These are phyloP conservation scores for Watsonalla cultraria DNA, from an alignment of 2,888 invertebrate species.

Conservation along the genomic window DNA sequence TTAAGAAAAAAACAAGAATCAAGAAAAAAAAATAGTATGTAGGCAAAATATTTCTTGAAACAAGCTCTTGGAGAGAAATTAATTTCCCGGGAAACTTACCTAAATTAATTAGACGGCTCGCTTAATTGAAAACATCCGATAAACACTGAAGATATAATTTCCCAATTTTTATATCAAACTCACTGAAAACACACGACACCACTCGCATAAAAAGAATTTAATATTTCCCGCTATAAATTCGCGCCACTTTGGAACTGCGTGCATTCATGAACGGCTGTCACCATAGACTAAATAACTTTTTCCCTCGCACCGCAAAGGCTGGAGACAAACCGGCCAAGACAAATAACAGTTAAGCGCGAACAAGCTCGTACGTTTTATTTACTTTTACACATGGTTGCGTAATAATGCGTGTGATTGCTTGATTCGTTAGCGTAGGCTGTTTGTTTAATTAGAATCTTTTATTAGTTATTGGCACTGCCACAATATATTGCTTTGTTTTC, in stretches of 20 bases:
- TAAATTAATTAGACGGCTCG: not conserved
- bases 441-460: conserved; percentile 20
- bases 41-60: no score
- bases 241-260: conserved; percentile 15
- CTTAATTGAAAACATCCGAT: not conserved
- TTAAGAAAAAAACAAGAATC: no score
- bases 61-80: not conserved
- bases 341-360: conserved; percentile 33
- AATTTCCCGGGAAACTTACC: not conserved
- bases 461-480: conserved; percentile 7
- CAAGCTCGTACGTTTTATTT: conserved; percentile 31
- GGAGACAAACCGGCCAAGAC: conserved; percentile 24
- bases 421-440: conserved; percentile 31
- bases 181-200: not conserved
- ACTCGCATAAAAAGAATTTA: not conserved
- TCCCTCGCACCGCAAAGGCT: conserved; percentile 8
- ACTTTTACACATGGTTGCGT: conserved; percentile 33
- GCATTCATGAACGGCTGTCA: conserved; percentile 19
- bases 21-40: no score
- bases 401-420: conserved; percentile 40
- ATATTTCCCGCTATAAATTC: conserved; percentile 2
- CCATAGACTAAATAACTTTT: conserved; percentile 23
- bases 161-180: not conserved
- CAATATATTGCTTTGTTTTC: conserved; percentile 7
- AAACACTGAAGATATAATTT: not conserved